These are phyloP conservation scores for Vulpes ferrilata DNA, from an alignment of 2,113 vertebrate species.

Conservation along the genomic window DNA sequence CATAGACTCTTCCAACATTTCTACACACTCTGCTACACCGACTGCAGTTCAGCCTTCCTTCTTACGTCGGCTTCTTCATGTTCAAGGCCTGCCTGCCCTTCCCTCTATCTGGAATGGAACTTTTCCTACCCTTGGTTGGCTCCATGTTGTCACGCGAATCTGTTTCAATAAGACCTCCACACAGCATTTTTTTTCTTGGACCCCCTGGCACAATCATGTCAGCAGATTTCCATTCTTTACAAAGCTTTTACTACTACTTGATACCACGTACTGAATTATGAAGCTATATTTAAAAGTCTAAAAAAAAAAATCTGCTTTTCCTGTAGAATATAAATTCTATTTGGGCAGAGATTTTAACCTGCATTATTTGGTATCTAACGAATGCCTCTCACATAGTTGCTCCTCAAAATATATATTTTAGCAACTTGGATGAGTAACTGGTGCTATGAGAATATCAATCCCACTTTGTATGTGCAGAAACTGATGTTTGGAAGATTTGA, in stretches of 20 bases:
- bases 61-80: background rate
- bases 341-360: background rate
- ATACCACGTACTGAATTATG: background rate
- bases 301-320: background rate
- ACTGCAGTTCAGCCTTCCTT: background rate
- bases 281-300: background rate
- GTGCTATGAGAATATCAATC: background rate
- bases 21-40: accelerated
- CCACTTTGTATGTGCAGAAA: background rate
- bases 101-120: background rate
- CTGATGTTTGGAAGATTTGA: background rate
- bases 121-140: background rate
- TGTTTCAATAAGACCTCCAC: background rate
- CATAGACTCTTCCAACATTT: background rate
- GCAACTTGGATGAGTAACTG: background rate
- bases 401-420: background rate
- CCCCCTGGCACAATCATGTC: background rate
- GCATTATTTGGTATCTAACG: background rate
- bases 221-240: background rate
- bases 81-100: background rate
- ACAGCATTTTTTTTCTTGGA: background rate
- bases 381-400: background rate
- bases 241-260: background rate
- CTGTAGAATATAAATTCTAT: background rate
- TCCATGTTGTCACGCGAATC: background rate